Evolutionary conservation across 2,888 invertebrate genomes (phyloP).

Genomic region (Andrena dorsata): DNA sequence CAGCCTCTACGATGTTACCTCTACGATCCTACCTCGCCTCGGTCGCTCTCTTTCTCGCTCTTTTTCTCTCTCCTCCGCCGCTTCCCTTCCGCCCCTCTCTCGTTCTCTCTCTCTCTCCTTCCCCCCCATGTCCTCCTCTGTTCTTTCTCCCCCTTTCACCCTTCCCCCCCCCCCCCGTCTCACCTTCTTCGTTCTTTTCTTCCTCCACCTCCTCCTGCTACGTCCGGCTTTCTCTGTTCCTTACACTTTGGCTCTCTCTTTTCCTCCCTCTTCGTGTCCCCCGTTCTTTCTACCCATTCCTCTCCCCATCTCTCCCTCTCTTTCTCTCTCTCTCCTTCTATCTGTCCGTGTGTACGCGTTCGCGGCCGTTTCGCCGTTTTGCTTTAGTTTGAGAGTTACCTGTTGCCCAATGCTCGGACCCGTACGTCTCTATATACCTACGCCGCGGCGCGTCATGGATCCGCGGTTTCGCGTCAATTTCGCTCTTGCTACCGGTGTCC

Average conservation of each 20-base stretch:
- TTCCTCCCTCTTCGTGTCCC: slow-evolving; percentile 37
- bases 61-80: slow-evolving; percentile 49
- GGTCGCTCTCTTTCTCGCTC: slow-evolving; percentile 53
- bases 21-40: slow-evolving; percentile 80
- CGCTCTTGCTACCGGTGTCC: slow-evolving; percentile 37
- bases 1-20: slow-evolving; percentile 82
- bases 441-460: slow-evolving; percentile 43
- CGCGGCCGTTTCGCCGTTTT: slow-evolving; percentile 49
- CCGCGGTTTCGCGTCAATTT: slow-evolving; percentile 36
- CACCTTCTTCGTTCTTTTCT: slow-evolving; percentile 10
- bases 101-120: slow-evolving; percentile 52
- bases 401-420: slow-evolving; percentile 44
- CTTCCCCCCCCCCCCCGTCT: slow-evolving; percentile 8
- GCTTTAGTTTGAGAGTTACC: slow-evolving; percentile 71
- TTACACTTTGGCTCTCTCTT: slow-evolving; percentile 44
- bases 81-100: slow-evolving; percentile 44
- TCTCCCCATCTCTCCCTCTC: slow-evolving; percentile 36
- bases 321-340: slow-evolving; percentile 32
- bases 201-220: slow-evolving; percentile 12
- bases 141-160: slow-evolving; percentile 31
- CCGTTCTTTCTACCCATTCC: slow-evolving; percentile 7
- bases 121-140: slow-evolving; percentile 47
- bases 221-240: slow-evolving; percentile 42
- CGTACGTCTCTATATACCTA: slow-evolving; percentile 62
- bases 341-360: slow-evolving; percentile 31